Evolutionary conservation across 2,888 invertebrate genomes (phyloP).

Genomic region (Heliconius ismenius): DNA sequence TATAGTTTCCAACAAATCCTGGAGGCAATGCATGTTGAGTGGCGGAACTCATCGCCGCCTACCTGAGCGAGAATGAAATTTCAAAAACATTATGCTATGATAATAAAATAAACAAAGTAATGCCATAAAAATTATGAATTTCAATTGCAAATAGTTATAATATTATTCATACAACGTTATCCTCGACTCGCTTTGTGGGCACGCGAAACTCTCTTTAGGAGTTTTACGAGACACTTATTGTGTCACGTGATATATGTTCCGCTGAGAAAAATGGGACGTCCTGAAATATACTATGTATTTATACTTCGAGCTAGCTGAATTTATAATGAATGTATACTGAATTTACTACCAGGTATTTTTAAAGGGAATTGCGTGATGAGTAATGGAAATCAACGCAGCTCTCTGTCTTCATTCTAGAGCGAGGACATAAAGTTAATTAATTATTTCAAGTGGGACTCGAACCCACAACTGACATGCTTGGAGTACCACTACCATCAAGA

Average conservation of each 20-base stretch:
- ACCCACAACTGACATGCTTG: too few species aligned
- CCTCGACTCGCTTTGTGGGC: conserved; percentile 5
- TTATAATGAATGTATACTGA: background rate
- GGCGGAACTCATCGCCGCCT: background rate
- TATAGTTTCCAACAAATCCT: background rate
- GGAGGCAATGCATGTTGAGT: background rate
- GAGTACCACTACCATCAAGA: too few species aligned
- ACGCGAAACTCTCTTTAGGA: conserved; percentile 3
- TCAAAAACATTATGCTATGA: background rate
- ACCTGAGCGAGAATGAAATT: background rate
- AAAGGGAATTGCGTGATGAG: background rate
- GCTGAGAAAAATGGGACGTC: conserved; percentile 4
- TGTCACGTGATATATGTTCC: conserved; percentile 18
- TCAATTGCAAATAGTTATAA: conserved; percentile 9
- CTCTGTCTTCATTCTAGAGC: too few species aligned
- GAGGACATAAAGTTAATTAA: too few species aligned
- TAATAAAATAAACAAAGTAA: background rate
- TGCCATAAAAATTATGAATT: background rate
- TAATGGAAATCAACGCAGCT: too few species aligned
- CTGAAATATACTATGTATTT: conserved; percentile 11
- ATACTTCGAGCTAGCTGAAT: conserved; percentile 1
- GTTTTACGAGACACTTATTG: conserved; percentile 23
- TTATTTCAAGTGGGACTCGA: too few species aligned
- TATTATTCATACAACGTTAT: conserved; percentile 2
- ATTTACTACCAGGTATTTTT: background rate